phyloP scores from a whole-genome alignment of 2,797 vertebrate species.

The Synanceia verrucosa region DNA sequence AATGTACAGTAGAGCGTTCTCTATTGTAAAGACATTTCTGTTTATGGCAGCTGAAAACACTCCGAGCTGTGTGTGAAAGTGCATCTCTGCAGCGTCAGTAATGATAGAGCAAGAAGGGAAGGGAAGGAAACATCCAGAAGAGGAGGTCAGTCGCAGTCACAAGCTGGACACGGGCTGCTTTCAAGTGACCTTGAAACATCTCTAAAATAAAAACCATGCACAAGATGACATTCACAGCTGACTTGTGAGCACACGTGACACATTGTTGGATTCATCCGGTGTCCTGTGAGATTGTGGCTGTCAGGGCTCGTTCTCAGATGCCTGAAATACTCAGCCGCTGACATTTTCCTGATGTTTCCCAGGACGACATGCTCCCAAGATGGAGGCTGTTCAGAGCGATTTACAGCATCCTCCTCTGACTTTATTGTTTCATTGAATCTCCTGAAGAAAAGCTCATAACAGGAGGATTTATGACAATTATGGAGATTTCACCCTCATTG shows the following conservation, averaged over 20 bases:
- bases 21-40: slow-evolving; percentile 15
- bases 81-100: slow-evolving; percentile 3
- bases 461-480: not conserved
- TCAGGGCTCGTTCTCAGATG: slow-evolving; percentile 19
- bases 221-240: not conserved
- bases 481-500: slow-evolving; percentile 16
- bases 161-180: not conserved
- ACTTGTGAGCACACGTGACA: not conserved
- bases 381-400: slow-evolving; percentile 13
- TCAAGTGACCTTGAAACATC: slow-evolving; percentile 3
- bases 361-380: slow-evolving; percentile 7
- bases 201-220: not conserved
- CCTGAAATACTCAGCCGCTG: slow-evolving; percentile 25
- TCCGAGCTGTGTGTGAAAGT: not conserved
- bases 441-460: not conserved
- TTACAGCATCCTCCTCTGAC: slow-evolving; percentile 6
- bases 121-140: not conserved
- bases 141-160: not conserved
- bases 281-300: slow-evolving; percentile 34
- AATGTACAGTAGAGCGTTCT: too few species aligned
- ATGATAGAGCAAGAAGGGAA: not conserved
- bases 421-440: slow-evolving; percentile 1
- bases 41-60: slow-evolving; percentile 5
- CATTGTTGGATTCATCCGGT: not conserved
- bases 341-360: slow-evolving; percentile 33